These are phyloP conservation scores for Tadarida brasiliensis DNA, from an alignment of 2,797 vertebrate genomes.

Conservation along the genomic window DNA sequence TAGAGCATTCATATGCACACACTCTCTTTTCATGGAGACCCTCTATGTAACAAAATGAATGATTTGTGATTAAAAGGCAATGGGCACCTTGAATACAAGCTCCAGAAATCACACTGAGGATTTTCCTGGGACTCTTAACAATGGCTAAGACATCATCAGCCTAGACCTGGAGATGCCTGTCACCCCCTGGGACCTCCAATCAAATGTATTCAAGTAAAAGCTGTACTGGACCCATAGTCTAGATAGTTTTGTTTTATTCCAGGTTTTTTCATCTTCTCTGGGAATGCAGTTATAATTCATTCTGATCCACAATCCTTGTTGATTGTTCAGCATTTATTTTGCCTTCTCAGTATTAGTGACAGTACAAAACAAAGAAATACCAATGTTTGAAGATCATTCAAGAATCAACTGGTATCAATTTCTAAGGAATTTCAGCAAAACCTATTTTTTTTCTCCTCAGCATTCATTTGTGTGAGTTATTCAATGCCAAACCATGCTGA, in stretches of 20 bases:
- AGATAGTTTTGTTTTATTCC: background rate
- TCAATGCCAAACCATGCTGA: constrained; percentile 60
- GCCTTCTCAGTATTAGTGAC: background rate
- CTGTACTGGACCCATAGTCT: background rate
- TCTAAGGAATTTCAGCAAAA: constrained; percentile 66
- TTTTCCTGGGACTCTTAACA: background rate
- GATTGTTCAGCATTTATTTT: constrained; percentile 44
- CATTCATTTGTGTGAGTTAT: constrained; percentile 65
- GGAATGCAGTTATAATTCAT: background rate
- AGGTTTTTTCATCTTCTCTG: constrained; percentile 15
- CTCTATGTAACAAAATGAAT: background rate
- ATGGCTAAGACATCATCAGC: background rate
- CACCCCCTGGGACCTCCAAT: background rate
- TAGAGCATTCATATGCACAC: background rate
- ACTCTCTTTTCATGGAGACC: background rate
- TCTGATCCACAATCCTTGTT: background rate
- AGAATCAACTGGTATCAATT: constrained; percentile 58
- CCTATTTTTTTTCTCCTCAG: constrained; percentile 50
- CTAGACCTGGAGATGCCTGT: background rate
- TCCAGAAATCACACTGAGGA: background rate
- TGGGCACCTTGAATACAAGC: background rate
- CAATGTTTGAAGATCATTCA: background rate
- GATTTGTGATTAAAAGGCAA: background rate
- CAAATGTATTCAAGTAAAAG: background rate
- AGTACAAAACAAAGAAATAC: background rate